Evolutionary conservation across 2,797 vertebrate genomes (phyloP).

Genomic region (Anolis apletophallus): DNA sequence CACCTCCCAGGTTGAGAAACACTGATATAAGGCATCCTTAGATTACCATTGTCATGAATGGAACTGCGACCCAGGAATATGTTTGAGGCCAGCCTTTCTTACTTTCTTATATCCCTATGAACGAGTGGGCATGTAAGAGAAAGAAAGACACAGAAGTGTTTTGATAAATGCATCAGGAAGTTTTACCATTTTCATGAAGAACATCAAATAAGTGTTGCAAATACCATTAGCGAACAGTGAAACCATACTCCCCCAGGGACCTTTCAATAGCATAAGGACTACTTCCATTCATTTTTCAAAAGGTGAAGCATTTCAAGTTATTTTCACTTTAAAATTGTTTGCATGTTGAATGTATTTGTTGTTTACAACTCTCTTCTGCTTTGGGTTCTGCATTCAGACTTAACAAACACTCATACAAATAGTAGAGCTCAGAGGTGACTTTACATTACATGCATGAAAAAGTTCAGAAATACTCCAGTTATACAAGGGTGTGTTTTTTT

Average conservation of each 20-base stretch:
- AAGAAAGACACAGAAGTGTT: background rate
- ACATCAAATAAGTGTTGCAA: background rate
- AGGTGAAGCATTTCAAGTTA: background rate
- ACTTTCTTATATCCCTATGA: background rate
- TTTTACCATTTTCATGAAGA: background rate
- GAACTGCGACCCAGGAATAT: conserved; percentile 22
- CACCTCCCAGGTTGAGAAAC: too few species aligned
- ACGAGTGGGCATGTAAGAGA: background rate
- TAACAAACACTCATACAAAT: background rate
- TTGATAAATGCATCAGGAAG: too few species aligned
- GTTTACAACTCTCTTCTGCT: background rate
- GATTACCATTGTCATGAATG: background rate
- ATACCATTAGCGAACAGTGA: background rate
- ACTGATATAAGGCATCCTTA: conserved; percentile 30
- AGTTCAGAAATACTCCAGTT: background rate
- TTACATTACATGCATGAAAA: background rate
- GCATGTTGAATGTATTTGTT: background rate
- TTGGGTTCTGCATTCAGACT: background rate
- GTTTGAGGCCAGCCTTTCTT: background rate
- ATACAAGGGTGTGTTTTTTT: background rate
- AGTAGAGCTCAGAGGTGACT: background rate
- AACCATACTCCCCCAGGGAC: background rate
- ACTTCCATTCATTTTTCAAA: background rate
- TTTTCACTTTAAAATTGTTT: background rate
- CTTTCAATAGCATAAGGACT: background rate